Base-by-base conservation (phyloP, 1,140 invertebrate species). In the Drosophila hydei region DNA sequence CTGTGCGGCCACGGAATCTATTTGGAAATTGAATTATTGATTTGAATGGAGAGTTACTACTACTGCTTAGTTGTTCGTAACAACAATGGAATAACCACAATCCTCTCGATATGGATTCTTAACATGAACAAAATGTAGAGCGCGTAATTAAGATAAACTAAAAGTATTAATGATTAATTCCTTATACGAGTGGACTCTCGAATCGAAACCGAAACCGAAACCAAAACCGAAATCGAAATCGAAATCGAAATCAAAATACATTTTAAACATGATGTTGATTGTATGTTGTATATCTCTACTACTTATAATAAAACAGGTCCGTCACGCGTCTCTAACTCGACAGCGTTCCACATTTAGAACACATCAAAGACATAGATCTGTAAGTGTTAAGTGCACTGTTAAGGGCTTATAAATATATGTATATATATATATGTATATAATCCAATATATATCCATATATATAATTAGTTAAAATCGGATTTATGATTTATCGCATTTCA, bases 321-420 rank as follows among this genome's bases (percentile, higher is more conserved):
- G 94, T 92, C 95, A 95, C 92, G 94, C 94, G 91, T 95, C 94
- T 91, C 92, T 95, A 92, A 95, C 95, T 91, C 94, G 94, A 90
- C 94, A 94, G 91, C 93, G 93, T 91, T 93, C 93, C 74, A 93
- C 93, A 83, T 94, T 93, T 92, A 95, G 94, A 93, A 93, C 94
- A 90, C 95, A 95, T 92, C 93, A 95, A 92, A 94, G 95, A 77
- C 94, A 95, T 92, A 93, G 94, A 92, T 95, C 95, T 92, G 95
- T 95, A 94, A 95, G 95, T 95, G 92, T 81, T 89, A 72, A 75
- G 78, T 88, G 78, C 78, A 88, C 83, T 77, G 47, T 67, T 59
- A 72, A 73, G 84, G 83, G 84, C 84, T 83, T 89, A 61, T 75
- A 64, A 77, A 56, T 42, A 42, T 16, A 42, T 42, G 16, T 42